Evolutionary conservation across 2,113 vertebrate genomes (phyloP).

Genomic region (Henicopernis longicauda): DNA sequence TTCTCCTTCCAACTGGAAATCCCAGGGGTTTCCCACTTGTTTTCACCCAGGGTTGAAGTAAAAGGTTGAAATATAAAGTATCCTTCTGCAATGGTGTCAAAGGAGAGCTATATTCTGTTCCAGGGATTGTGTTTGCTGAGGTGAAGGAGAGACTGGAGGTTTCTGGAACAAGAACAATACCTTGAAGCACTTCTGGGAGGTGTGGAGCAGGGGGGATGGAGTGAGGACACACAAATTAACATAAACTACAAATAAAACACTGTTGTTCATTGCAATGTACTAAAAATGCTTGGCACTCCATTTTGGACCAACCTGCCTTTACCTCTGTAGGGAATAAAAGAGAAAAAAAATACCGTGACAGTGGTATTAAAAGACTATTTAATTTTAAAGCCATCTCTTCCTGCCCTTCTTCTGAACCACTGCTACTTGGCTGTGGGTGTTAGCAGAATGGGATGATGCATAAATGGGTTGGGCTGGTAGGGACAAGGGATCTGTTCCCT

Average conservation of each 20-base stretch:
- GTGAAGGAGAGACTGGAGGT: not conserved
- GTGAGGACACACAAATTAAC: not conserved
- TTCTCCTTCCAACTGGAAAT: too few relatives aligned
- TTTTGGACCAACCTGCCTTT: not conserved
- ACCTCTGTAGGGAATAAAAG: not conserved
- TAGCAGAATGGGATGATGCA: not conserved
- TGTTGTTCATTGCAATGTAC: not conserved
- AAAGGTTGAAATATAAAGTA: too few relatives aligned
- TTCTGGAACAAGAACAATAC: not conserved
- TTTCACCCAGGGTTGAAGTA: too few relatives aligned
- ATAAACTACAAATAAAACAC: not conserved
- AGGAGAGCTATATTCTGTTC: not conserved
- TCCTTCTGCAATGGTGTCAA: not conserved
- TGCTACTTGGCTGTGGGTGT: not conserved
- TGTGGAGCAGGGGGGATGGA: not conserved
- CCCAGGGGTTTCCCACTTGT: too few relatives aligned
- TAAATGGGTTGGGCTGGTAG: not conserved
- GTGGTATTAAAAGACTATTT: not conserved
- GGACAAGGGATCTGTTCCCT: not conserved
- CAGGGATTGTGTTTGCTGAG: not conserved
- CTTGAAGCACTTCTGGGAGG: not conserved
- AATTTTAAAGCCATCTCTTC: not conserved
- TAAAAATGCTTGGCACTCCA: not conserved
- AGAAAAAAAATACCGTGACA: not conserved
- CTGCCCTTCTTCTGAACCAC: not conserved